These are phyloP conservation scores for Monarcha castaneiventris DNA, from an alignment of 2,113 vertebrate species.

Conservation along the genomic window DNA sequence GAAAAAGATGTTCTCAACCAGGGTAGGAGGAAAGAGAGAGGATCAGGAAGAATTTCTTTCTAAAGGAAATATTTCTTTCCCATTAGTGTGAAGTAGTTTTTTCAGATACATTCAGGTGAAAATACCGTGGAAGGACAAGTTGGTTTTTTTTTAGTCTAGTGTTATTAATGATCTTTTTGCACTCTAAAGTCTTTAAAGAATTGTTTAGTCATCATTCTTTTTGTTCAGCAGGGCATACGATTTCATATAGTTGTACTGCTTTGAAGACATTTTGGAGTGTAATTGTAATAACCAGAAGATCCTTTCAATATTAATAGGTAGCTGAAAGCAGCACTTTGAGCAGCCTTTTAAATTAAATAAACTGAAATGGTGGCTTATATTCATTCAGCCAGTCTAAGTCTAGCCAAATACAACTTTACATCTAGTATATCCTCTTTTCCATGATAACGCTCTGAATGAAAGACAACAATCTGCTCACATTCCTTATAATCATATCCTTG, in stretches of 20 bases:
- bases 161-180: not conserved
- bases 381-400: not conserved
- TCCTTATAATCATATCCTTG: not conserved
- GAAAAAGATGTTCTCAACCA: not conserved
- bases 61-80: not conserved
- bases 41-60: not conserved
- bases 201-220: not conserved
- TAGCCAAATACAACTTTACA: conserved; percentile 1
- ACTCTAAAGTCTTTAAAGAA: not conserved
- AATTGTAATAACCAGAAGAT: conserved; percentile 7
- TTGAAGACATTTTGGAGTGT: not conserved
- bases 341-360: conserved; percentile 36
- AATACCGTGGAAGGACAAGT: not conserved
- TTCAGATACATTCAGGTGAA: not conserved
- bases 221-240: not conserved
- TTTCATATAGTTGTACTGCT: not conserved
- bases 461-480: not conserved
- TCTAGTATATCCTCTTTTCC: not conserved
- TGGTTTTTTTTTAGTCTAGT: not conserved
- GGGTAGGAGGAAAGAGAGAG: not conserved
- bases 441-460: not conserved
- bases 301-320: conserved; percentile 24
- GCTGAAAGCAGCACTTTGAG: conserved; percentile 25
- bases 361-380: not conserved
- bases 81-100: not conserved